Evolutionary conservation across 2,888 invertebrate genomes (phyloP).

Genomic region (Leucozona laternaria): DNA sequence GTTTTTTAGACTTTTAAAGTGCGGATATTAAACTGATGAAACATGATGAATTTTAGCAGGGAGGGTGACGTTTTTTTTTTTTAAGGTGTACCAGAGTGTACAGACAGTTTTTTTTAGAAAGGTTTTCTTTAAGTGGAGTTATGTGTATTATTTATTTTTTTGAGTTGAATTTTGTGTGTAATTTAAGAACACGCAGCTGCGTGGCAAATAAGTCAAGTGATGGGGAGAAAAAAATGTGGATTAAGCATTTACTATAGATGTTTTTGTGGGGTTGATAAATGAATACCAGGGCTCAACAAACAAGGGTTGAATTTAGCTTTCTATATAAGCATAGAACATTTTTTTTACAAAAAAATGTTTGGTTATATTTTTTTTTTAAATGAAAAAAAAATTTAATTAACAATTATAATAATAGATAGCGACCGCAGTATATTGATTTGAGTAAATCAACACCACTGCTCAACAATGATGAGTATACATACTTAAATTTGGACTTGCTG

Average conservation of each 20-base stretch:
- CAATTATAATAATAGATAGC: no score
- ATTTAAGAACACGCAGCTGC: slow-evolving; percentile 70
- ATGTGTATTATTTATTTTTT: slow-evolving; percentile 34
- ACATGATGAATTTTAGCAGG: slow-evolving; percentile 32
- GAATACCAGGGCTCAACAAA: slow-evolving; percentile 23
- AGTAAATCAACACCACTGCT: no score
- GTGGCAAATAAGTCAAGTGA: slow-evolving; percentile 58
- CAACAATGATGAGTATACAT: no score
- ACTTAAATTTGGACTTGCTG: no score
- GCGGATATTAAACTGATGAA: slow-evolving; percentile 37
- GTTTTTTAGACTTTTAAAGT: slow-evolving; percentile 60
- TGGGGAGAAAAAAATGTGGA: slow-evolving; percentile 63
- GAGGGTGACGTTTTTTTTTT: slow-evolving; percentile 52
- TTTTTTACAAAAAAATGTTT: neutral
- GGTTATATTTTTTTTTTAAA: no score
- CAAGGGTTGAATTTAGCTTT: slow-evolving; percentile 26
- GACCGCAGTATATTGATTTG: no score
- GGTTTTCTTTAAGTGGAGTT: slow-evolving; percentile 27
- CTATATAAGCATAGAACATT: neutral
- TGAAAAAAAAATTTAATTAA: no score
- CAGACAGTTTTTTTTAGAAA: slow-evolving; percentile 35
- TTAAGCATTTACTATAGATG: slow-evolving; percentile 11
- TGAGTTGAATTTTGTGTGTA: slow-evolving; percentile 40
- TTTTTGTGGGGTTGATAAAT: slow-evolving; percentile 52
- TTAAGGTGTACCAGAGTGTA: slow-evolving; percentile 25